Evolutionary conservation across 2,797 vertebrate genomes (phyloP).

Genomic region (Sebastes steindachneri): DNA sequence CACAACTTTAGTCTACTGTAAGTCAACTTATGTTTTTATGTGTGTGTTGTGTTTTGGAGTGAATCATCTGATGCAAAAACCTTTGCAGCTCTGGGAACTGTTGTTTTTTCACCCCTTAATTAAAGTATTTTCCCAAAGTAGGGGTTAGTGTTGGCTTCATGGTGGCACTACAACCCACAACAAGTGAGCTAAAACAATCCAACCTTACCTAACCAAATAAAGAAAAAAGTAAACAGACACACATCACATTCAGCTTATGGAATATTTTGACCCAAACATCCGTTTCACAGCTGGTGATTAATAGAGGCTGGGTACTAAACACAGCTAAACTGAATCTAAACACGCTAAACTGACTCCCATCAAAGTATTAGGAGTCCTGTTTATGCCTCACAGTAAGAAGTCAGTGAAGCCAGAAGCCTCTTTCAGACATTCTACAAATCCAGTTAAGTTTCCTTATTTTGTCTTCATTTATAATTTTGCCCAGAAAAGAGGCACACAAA

Average conservation of each 20-base stretch:
- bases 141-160: not conserved
- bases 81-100: not conserved
- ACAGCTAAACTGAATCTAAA: slow-evolving; percentile 5
- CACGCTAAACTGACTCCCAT: slow-evolving; percentile 6
- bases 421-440: not conserved
- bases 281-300: slow-evolving; percentile 46
- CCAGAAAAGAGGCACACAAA: not conserved
- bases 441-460: not conserved
- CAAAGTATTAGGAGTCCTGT: not conserved
- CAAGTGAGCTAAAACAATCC: not conserved
- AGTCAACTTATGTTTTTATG: not conserved
- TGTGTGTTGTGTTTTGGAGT: not conserved
- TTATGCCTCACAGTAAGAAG: not conserved
- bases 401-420: not conserved
- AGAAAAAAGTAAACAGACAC: slow-evolving; percentile 14
- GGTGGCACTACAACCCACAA: not conserved
- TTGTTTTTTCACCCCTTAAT: not conserved
- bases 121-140: not conserved
- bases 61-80: not conserved
- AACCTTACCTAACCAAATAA: slow-evolving; percentile 14
- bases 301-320: slow-evolving; percentile 23
- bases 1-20: too few species aligned
- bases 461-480: not conserved
- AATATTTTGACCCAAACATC: slow-evolving; percentile 67
- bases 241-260: slow-evolving; percentile 20